Evolutionary conservation across 2,113 vertebrate species (phyloP).

Genomic region (Ctenomys sociabilis): DNA sequence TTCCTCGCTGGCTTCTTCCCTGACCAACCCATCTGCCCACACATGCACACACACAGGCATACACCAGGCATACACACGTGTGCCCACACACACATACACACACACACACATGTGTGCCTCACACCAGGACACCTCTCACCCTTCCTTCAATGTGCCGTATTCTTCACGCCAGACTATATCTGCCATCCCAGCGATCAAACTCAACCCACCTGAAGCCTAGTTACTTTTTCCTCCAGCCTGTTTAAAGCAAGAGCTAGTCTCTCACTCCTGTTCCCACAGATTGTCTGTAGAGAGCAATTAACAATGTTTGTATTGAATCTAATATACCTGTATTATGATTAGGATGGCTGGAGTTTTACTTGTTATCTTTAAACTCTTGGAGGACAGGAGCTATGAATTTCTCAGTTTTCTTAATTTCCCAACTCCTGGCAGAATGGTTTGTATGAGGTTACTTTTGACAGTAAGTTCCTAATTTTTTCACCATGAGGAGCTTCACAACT

Average conservation of each 20-base stretch:
- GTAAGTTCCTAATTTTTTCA: not conserved
- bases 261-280: not conserved
- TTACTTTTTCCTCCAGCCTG: not conserved
- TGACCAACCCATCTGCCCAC: not conserved
- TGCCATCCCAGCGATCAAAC: not conserved
- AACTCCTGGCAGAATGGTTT: not conserved
- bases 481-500: not conserved
- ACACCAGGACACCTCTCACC: not conserved
- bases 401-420: not conserved
- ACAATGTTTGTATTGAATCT: not conserved
- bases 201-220: not conserved
- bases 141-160: not conserved
- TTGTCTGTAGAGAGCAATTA: conserved; percentile 11
- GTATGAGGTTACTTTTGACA: not conserved
- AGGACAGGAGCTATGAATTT: not conserved
- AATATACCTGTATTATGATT: not conserved
- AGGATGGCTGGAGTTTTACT: not conserved
- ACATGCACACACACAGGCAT: not conserved
- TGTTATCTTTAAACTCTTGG: not conserved
- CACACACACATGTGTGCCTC: not conserved
- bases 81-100: not conserved
- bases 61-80: not conserved
- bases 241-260: not conserved
- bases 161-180: not conserved
- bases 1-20: not conserved